Evolutionary conservation across 2,113 vertebrate species (phyloP), one percentile per base, ranked within the genome.

Genomic region (Galbula dea): DNA sequence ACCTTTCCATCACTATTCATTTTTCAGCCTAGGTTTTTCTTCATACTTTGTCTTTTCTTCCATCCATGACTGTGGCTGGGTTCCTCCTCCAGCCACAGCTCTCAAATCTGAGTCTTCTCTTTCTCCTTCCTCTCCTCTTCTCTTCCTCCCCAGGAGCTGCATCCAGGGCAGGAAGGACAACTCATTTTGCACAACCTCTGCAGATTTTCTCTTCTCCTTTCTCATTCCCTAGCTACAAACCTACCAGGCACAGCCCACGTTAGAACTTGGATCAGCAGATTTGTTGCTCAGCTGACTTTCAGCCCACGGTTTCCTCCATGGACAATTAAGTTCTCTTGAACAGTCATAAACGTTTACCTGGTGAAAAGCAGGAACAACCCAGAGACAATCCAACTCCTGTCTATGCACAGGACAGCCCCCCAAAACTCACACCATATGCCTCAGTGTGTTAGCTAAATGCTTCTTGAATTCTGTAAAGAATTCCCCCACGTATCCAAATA

Each of bases 1-100:
- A 94, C 95, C 94, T 89, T 79, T 51, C 89, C 88, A 78, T 95
- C 89, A 23, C 73, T 49, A 48, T 27, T 95, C 93, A 45, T 90
- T 96, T 97, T 86, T 93, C 78, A 89, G 77, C 45, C 51, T 73
- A 62, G 41, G 76, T 72, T 96, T 72, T 16, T 2, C 34, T 30
- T 65, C 30, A 15, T 24, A 49, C 72, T 88, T 69, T 75, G 51
- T 46, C n/a, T 83, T 90, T 92, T 58, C 52, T 96, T 93, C 77
- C 45, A n/a, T 51, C 82, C 32, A 2, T 19, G 36, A 18, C 17
- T 75, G 17, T 10, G 30, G 21, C 65, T 49, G 65, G 27, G 68
- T 89, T 91, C 75, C n/a, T 62, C 14, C 57, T 15, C 7, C 29
- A 79, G 41, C 15, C 7, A 2, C 51, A 26, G 85, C 21, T 83